Conservation (phyloP, 2,797 vertebrate species). For the Sparus aurata region DNA sequence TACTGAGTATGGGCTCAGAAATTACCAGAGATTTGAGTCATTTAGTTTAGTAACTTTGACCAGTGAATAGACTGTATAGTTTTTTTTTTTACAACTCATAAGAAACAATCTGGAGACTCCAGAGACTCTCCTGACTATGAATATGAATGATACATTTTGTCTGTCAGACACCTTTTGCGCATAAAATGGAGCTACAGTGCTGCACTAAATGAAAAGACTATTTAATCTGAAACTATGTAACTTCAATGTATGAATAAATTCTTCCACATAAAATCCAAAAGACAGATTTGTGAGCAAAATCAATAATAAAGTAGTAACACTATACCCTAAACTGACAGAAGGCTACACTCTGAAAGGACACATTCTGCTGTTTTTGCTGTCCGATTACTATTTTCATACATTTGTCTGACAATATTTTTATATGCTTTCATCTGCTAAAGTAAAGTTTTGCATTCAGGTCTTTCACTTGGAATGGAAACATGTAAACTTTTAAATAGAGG, state of each 20-base stretch:
- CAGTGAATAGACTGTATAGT: neutral
- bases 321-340: too few relatives aligned
- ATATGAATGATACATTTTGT: neutral
- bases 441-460: too few relatives aligned
- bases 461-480: too few relatives aligned
- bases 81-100: neutral
- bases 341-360: too few relatives aligned
- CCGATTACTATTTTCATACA: too few relatives aligned
- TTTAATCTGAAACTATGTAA: neutral
- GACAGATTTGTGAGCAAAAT: neutral
- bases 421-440: too few relatives aligned
- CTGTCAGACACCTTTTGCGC: neutral
- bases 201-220: neutral
- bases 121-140: neutral
- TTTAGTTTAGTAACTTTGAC: neutral
- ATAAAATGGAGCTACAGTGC: neutral
- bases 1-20: neutral
- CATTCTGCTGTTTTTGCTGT: too few relatives aligned
- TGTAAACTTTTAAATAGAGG: too few relatives aligned
- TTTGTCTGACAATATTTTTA: too few relatives aligned
- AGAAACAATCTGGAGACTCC: neutral
- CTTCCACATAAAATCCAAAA: neutral
- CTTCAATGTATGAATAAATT: neutral
- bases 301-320: too few relatives aligned
- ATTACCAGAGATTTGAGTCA: neutral